phyloP scores from a whole-genome alignment of 2,888 invertebrate species.

The Cerastoderma edule region DNA sequence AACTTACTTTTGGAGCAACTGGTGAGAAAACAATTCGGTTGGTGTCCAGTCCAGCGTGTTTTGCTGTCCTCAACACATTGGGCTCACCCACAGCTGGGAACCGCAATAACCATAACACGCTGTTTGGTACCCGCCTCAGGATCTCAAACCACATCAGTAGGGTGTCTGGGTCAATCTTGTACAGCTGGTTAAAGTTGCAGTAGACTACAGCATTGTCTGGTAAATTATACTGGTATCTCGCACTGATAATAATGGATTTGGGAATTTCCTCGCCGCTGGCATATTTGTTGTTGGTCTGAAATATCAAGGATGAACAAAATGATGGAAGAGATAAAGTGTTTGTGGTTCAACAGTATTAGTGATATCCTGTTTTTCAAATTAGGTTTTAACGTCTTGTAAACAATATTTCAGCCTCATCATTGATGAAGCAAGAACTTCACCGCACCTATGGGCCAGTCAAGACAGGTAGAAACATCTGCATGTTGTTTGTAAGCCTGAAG shows the following conservation, averaged over 20 bases:
- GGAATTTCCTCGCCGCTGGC: constrained; percentile 98
- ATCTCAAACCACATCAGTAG: constrained; percentile 97
- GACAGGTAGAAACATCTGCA: too few species aligned
- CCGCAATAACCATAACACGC: constrained; percentile 96
- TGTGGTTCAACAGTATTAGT: too few species aligned
- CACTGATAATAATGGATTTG: constrained; percentile 95
- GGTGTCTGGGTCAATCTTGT: constrained; percentile 98
- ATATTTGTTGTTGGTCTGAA: constrained; percentile 94
- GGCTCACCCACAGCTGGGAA: constrained; percentile 91
- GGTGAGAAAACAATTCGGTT: constrained; percentile 96
- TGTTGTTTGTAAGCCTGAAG: too few species aligned
- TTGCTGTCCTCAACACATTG: constrained; percentile 87
- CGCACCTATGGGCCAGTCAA: too few species aligned
- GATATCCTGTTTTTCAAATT: too few species aligned
- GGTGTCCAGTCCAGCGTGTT: constrained; percentile 86
- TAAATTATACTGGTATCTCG: constrained; percentile 96
- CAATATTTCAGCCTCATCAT: too few species aligned
- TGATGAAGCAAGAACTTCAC: too few species aligned
- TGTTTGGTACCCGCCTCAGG: constrained; percentile 95
- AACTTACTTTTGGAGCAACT: constrained; percentile 90
- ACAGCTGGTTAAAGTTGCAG: constrained; percentile 99
- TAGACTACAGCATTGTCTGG: constrained; percentile 98
- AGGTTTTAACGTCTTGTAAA: too few species aligned
- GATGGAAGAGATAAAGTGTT: too few species aligned
- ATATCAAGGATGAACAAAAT: too few species aligned